Base-by-base conservation (phyloP, 2,113 vertebrate genomes). In the Propithecus coquereli region DNA sequence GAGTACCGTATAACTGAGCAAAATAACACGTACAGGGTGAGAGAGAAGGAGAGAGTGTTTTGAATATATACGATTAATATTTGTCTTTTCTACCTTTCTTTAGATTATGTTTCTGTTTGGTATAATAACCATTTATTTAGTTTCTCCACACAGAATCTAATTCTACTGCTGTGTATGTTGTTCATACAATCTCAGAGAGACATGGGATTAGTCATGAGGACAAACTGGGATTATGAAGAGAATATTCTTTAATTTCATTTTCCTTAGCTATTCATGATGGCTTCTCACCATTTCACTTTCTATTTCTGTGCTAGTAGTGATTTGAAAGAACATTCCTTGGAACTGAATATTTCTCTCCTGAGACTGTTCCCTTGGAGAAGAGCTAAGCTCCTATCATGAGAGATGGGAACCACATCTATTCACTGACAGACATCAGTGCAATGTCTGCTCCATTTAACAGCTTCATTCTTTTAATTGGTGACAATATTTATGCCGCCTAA, bases 401-500 rank as follows among this genome's bases (percentile, higher is more conserved):
- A 50, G 82, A 61, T 73, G 61, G 45, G 32, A 37, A 45, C 3
- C 8, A 4, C 0, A 3, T 88, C 45, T 86, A 5, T 82, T 92
- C 32, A 61, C 25, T 40, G 59, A 82, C 70, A 84, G 37, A 63
- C 47, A 30, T 90, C 40, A 70, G 43, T n/a, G 40, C 22, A 40
- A 5, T 40, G 18, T 86, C 81, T 65, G 81, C 73, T 52, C 50
- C 65, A 80, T 82, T 94, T 50, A 92, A 86, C 86, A 87, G 77
- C 66, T 83, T 50, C 43, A 13, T 83, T 76, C 50, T 94, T 96
- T 94, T 81, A 32, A 89, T 83, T 91, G 74, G 63, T 90, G 43
- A 93, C 61, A 94, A 1, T 82, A 80, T 92, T 96, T 90, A 91
- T 83, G 68, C 37, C 2, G 1, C 47, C 5, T 40, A 70, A 57